phyloP scores from a whole-genome alignment of 2,888 invertebrate genomes.

The Apoda limacodes region DNA sequence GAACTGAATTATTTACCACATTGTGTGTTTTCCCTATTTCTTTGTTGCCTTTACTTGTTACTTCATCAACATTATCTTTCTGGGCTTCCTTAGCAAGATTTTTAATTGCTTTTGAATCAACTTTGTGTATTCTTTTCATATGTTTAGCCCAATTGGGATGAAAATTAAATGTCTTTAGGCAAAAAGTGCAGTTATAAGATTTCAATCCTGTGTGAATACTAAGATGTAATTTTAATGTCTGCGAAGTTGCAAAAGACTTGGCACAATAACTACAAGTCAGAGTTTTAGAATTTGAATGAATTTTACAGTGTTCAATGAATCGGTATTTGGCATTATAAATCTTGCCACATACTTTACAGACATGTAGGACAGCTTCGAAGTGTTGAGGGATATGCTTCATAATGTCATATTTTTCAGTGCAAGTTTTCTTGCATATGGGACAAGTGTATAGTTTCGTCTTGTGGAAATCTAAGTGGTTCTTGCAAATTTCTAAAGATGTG shows the following conservation, averaged over 20 bases:
- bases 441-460: constrained; percentile 49
- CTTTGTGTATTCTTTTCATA: constrained; percentile 41
- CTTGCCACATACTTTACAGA: constrained; percentile 70
- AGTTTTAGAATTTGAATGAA: constrained; percentile 49
- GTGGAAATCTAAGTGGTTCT: constrained; percentile 43
- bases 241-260: constrained; percentile 44
- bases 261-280: constrained; percentile 64
- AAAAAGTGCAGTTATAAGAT: constrained; percentile 67
- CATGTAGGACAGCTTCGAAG: constrained; percentile 44
- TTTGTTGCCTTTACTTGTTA: too few relatives aligned
- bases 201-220: constrained; percentile 68
- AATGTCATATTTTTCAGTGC: constrained; percentile 53
- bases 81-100: constrained; percentile 6
- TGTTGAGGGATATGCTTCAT: constrained; percentile 44
- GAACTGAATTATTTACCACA: too few relatives aligned
- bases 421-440: constrained; percentile 67
- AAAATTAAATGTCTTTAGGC: constrained; percentile 65
- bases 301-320: constrained; percentile 40
- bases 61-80: neutral
- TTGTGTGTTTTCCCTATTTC: neutral
- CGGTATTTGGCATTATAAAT: constrained; percentile 55
- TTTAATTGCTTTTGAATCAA: constrained; percentile 24
- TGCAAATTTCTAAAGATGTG: constrained; percentile 32
- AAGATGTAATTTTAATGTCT: constrained; percentile 57
- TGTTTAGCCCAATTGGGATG: constrained; percentile 72